These are phyloP conservation scores for Drosophila atroscutellata DNA, from an alignment of 2,888 invertebrate genomes.

Conservation along the genomic window DNA sequence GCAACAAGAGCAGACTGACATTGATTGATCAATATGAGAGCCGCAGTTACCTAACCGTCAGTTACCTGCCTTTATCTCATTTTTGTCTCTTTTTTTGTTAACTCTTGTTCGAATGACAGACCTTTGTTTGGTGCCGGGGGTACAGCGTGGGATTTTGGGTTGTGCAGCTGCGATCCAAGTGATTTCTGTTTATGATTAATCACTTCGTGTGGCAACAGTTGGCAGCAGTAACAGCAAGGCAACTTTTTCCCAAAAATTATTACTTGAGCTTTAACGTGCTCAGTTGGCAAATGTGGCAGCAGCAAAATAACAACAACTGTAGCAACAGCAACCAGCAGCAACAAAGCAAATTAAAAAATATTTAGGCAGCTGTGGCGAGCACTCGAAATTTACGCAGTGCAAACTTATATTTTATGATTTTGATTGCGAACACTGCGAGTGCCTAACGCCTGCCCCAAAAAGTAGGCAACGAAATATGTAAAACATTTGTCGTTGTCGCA, in stretches of 20 bases:
- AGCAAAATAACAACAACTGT: slow-evolving; percentile 31
- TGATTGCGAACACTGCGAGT: slow-evolving; percentile 58
- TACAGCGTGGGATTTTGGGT: neutral
- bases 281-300: slow-evolving; percentile 42
- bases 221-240: slow-evolving; percentile 9
- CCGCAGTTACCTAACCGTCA: slow-evolving; percentile 67
- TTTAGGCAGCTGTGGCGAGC: slow-evolving; percentile 80
- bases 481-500: slow-evolving; percentile 23
- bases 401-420: slow-evolving; percentile 81
- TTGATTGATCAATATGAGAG: slow-evolving; percentile 84
- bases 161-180: slow-evolving; percentile 58
- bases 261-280: slow-evolving; percentile 71
- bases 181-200: slow-evolving; percentile 69
- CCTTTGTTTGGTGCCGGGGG: slow-evolving; percentile 17
- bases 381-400: slow-evolving; percentile 76
- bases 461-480: slow-evolving; percentile 68
- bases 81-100: slow-evolving; percentile 58
- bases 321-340: slow-evolving; percentile 44
- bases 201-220: slow-evolving; percentile 55
- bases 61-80: slow-evolving; percentile 42
- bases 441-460: slow-evolving; percentile 51
- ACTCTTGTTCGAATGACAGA: slow-evolving; percentile 72
- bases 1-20: slow-evolving; percentile 78
- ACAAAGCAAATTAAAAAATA: slow-evolving; percentile 79
- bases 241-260: slow-evolving; percentile 60